Evolutionary conservation across 2,888 invertebrate genomes (phyloP).

Genomic region (Listrodromus nycthemerus): DNA sequence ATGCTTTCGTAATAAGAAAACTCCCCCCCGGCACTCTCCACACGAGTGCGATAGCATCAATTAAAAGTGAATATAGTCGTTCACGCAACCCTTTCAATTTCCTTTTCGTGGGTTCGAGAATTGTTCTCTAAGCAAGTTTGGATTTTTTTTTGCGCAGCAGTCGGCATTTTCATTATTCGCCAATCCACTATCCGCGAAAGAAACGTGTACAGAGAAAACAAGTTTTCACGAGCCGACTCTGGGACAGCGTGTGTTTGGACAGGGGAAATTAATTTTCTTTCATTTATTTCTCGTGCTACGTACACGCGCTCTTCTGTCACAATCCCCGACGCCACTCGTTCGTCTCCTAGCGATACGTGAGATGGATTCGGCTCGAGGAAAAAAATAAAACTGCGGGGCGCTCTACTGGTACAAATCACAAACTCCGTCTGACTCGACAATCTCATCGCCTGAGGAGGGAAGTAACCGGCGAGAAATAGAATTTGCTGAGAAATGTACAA

Average conservation of each 20-base stretch:
- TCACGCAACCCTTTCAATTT: conserved; percentile 11
- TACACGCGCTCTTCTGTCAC: background rate
- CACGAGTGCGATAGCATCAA: conserved; percentile 16
- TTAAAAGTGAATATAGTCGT: conserved; percentile 22
- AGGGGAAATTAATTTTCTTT: conserved; percentile 58
- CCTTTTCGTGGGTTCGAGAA: conserved; percentile 11
- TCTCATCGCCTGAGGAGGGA: too few species aligned
- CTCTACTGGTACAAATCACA: conserved; percentile 66
- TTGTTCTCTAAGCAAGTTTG: background rate
- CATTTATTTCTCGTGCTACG: conserved; percentile 43
- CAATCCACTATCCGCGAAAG: background rate
- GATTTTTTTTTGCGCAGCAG: background rate
- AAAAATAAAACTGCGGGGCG: conserved; percentile 23
- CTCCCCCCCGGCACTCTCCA: background rate
- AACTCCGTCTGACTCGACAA: conserved; percentile 58
- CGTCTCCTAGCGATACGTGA: conserved; percentile 6
- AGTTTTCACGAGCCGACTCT: background rate
- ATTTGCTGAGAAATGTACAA: too few species aligned
- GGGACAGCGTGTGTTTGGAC: conserved; percentile 30
- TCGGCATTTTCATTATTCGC: conserved; percentile 19
- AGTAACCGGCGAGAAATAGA: too few species aligned
- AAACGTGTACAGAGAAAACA: conserved; percentile 14
- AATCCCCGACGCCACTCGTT: background rate
- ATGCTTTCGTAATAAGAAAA: conserved; percentile 42
- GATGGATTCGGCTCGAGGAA: conserved; percentile 38